A percentile compares a stretch with the other conserved stretches of the same genome.
Evolutionary conservation across 2,888 invertebrate genomes (phyloP).

Genomic region (Polylopha cassiicola): DNA sequence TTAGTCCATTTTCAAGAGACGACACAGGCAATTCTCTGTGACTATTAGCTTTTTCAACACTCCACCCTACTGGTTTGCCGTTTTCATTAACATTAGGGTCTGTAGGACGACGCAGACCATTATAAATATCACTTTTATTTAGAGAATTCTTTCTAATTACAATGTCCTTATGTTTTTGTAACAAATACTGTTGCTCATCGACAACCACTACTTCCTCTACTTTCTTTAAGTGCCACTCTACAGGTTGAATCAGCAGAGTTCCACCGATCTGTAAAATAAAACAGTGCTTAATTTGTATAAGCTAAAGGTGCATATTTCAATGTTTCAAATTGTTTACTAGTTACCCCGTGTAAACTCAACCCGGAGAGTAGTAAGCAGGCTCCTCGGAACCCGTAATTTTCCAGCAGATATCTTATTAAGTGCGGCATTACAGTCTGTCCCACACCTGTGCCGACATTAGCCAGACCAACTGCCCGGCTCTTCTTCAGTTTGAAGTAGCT

Average conservation of each 20-base stretch:
- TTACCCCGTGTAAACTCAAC: conserved; percentile 81
- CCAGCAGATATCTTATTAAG: conserved; percentile 80
- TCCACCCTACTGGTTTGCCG: conserved; percentile 28
- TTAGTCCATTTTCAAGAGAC: too few species aligned
- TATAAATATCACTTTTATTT: conserved; percentile 31
- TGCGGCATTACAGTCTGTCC: conserved; percentile 87
- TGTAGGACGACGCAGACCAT: conserved; percentile 29
- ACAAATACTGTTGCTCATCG: conserved; percentile 55
- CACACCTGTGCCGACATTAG: conserved; percentile 85
- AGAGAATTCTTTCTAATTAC: conserved; percentile 45
- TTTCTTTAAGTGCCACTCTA: conserved; percentile 74
- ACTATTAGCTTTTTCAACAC: too few species aligned
- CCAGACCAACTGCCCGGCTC: conserved; percentile 84
- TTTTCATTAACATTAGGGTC: conserved; percentile 33
- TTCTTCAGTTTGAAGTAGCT: conserved; percentile 82
- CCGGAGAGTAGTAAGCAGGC: conserved; percentile 80
- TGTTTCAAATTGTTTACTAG: too few species aligned
- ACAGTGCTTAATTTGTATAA: conserved; percentile 4
- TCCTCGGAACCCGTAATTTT: conserved; percentile 79
- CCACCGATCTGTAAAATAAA: conserved; percentile 69
- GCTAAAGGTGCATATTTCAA: conserved; percentile 5
- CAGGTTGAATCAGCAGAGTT: conserved; percentile 76
- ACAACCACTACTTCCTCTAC: conserved; percentile 53
- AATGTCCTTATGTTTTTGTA: conserved; percentile 50
- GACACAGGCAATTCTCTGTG: too few species aligned